Base-by-base conservation (phyloP, 92 coral and sea anemone species). In the Blastomussa wellsi region DNA sequence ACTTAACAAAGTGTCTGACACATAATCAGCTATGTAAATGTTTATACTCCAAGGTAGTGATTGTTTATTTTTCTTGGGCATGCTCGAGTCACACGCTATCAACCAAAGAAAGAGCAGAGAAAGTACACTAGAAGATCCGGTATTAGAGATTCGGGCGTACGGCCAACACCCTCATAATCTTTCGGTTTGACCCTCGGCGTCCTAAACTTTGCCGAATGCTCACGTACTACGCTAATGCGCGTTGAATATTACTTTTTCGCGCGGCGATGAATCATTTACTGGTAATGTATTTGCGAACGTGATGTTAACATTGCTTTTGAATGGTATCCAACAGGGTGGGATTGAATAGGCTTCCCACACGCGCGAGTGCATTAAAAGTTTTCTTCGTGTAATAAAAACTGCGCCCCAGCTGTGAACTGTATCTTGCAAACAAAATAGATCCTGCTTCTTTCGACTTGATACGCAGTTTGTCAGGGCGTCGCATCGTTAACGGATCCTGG, bases 1-100 rank as follows among this genome's bases (percentile, higher is more conserved):
- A 83, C 87, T 83, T 83, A 83, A 83, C 80, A 42, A 60, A 74
- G 74, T 83, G 86, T 82, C 86, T 72, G 86, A 72, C 79, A 73
- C 53, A 38, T 72, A 82, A 82, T 82, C 70, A 74, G 39, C 86
- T 72, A 82, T 55, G 71, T 82, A 60, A 82, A 72, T 82, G 87
- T 83, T 83, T 83, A 83, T 62, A 74, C 80, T 83, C 36, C 55
- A 60, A 48, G 44, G 39, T 65, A 83, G 74, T 74, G 73, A 80
- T 75, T 83, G 87, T 83, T 83, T 83, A 83, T 75, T 75, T 83
- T 75, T 74, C 74, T 62, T 65, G 51, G 70, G 68, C 44, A 59
- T 41, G 79, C 80, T 26, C 47, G 10, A 39, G 69, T 79, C 72
- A 60, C 83, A 79, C 83, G 83, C 83, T 60, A 79, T 79, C 74